Conservation (phyloP, 2,797 vertebrate genomes). For the Parauchenoglanis ngamensis region DNA sequence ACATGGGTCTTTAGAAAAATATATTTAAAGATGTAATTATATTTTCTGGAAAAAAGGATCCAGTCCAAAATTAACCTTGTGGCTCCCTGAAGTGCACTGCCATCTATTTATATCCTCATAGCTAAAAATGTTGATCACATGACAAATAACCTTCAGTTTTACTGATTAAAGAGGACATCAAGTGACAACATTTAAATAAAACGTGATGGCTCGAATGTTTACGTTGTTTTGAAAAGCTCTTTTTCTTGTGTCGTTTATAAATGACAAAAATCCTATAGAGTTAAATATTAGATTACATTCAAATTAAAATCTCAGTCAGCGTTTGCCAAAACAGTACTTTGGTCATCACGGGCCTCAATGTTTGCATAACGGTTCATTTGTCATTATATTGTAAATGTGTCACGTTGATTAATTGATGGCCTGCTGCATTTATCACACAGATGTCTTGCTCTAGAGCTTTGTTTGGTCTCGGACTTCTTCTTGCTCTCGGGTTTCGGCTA, state of each 20-base stretch:
- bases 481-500: slow-evolving; percentile 46
- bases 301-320: slow-evolving; percentile 6
- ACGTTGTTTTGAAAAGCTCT: not conserved
- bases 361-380: slow-evolving; percentile 51
- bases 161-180: slow-evolving; percentile 30
- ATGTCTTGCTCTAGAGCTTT: slow-evolving; percentile 49
- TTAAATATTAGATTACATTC: slow-evolving; percentile 20
- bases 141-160: slow-evolving; percentile 29
- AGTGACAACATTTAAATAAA: slow-evolving; percentile 11
- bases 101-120: slow-evolving; percentile 19
- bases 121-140: slow-evolving; percentile 21
- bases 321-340: slow-evolving; percentile 21
- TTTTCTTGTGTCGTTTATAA: not conserved
- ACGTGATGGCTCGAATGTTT: slow-evolving; percentile 2
- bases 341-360: not conserved
- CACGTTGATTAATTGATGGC: slow-evolving; percentile 55
- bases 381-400: slow-evolving; percentile 61
- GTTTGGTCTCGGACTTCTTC: slow-evolving; percentile 52
- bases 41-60: slow-evolving; percentile 1
- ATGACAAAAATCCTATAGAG: slow-evolving; percentile 10
- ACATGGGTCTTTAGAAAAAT: not conserved
- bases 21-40: slow-evolving; percentile 8
- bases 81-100: not conserved
- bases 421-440: slow-evolving; percentile 53
- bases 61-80: slow-evolving; percentile 9